phyloP scores from a whole-genome alignment of 2,888 invertebrate species.

The Platycheirus rosarum region DNA sequence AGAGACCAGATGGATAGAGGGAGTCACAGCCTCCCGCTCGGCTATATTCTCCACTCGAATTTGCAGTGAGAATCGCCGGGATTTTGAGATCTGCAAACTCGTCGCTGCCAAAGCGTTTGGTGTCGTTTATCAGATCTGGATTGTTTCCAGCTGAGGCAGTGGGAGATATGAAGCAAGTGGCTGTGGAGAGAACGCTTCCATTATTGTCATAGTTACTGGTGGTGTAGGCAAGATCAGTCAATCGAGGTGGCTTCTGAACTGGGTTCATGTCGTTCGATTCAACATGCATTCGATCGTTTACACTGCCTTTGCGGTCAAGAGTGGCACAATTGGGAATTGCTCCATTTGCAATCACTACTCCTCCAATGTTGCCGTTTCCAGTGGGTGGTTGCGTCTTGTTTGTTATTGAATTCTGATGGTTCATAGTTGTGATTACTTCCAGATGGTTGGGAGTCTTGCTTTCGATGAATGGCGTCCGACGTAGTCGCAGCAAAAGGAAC shows the following conservation, averaged over 20 bases:
- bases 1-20: conserved; percentile 90
- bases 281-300: conserved; percentile 51
- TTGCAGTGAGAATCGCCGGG: conserved; percentile 82
- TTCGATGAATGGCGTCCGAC: conserved; percentile 89
- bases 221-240: conserved; percentile 87
- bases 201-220: conserved; percentile 88
- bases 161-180: conserved; percentile 89
- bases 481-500: conserved; percentile 88
- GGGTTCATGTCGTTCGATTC: conserved; percentile 84
- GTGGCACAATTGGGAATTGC: conserved; percentile 83
- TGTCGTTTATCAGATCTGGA: conserved; percentile 93
- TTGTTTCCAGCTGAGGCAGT: conserved; percentile 90
- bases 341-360: conserved; percentile 84
- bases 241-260: conserved; percentile 88
- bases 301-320: conserved; percentile 77
- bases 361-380: conserved; percentile 83
- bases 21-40: conserved; percentile 89
- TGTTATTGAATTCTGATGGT: conserved; percentile 83
- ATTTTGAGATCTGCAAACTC: conserved; percentile 82
- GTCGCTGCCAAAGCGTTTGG: conserved; percentile 86
- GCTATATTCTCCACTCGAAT: conserved; percentile 89
- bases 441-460: conserved; percentile 90
- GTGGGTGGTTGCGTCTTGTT: conserved; percentile 83
- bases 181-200: conserved; percentile 86
- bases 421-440: conserved; percentile 88